Base-by-base conservation (phyloP, 2,888 invertebrate species). In the Phaedon cochleariae region DNA sequence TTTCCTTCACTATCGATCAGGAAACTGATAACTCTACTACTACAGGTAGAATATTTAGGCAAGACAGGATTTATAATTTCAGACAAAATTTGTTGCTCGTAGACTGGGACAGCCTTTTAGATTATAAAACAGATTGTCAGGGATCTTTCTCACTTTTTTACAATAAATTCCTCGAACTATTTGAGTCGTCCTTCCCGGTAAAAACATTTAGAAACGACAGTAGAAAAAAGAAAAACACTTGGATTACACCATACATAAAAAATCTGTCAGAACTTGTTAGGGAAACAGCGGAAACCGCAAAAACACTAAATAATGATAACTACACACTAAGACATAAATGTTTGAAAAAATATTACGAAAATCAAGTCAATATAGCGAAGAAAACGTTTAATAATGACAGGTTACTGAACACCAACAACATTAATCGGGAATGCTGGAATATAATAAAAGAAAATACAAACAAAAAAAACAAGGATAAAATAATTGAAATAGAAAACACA, bases 101-200 rank as follows among this genome's bases (percentile, higher is more conserved):
- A 20, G 54, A 34, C 18, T 54, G 54, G 34, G 20, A 37, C 20
- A 54, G 34, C 34, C 18, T 54, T 31, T 34, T 34, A 20, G 3
- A 54, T 18, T 37, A 54, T n/a, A n/a, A 37, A 34, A 34, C 41
- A 15, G 41, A 41, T 41, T 41, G 6, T 41, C n/a, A 41, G 15
- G n/a, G n/a, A n/a, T n/a, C n/a, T n/a, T n/a, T n/a, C n/a, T n/a
- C n/a, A 54, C 31, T 20, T 34, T 52, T 34, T 52, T 29, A 52
- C 52, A 52, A 29, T 52, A 52, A 52, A 52, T 52, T 52, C 26
- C 52, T 52, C 52, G 52, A 52, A 52, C 26, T 29, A 52, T 52
- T 52, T 29, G 52, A 52, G 52, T n/a, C 29, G 17, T 52, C 52
- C 29, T 52, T 52, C 7, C 52, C 52, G 29, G 52, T 26, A n/a